Evolutionary conservation across 2,888 invertebrate genomes (phyloP).

Genomic region (Oscheius onirici): DNA sequence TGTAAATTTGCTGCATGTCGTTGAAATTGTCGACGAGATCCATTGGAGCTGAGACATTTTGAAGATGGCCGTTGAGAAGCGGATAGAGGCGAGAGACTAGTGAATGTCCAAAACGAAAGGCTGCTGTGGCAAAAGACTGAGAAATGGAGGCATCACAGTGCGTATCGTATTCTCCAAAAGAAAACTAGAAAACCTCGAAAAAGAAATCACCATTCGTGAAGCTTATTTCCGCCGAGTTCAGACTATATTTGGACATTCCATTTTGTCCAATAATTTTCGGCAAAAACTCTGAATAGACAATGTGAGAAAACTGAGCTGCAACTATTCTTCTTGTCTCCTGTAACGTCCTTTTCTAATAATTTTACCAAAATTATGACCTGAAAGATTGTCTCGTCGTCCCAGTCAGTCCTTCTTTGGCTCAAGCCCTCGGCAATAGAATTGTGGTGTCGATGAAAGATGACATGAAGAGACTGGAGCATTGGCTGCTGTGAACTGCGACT

Average conservation of each 20-base stretch:
- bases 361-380: constrained; percentile 48
- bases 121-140: constrained; percentile 89
- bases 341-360: neutral
- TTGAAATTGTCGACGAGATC: constrained; percentile 87
- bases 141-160: constrained; percentile 86
- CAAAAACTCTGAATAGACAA: constrained; percentile 75
- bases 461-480: constrained; percentile 66
- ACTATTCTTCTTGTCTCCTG: constrained; percentile 73
- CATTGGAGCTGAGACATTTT: constrained; percentile 54
- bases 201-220: constrained; percentile 72
- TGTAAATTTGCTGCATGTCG: constrained; percentile 72
- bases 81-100: constrained; percentile 53
- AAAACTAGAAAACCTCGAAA: constrained; percentile 22
- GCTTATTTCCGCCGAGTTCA: constrained; percentile 78
- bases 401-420: constrained; percentile 67
- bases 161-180: constrained; percentile 73
- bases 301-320: constrained; percentile 76
- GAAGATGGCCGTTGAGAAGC: constrained; percentile 49
- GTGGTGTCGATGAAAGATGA: constrained; percentile 69
- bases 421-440: constrained; percentile 64
- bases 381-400: constrained; percentile 72
- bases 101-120: constrained; percentile 84
- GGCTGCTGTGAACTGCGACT: constrained; percentile 67
- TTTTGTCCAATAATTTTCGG: constrained; percentile 87
- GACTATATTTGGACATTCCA: constrained; percentile 85